Evolutionary conservation across 2,113 vertebrate species (phyloP), one percentile per base, ranked within the genome.

Genomic region (Fregetta grallaria): DNA sequence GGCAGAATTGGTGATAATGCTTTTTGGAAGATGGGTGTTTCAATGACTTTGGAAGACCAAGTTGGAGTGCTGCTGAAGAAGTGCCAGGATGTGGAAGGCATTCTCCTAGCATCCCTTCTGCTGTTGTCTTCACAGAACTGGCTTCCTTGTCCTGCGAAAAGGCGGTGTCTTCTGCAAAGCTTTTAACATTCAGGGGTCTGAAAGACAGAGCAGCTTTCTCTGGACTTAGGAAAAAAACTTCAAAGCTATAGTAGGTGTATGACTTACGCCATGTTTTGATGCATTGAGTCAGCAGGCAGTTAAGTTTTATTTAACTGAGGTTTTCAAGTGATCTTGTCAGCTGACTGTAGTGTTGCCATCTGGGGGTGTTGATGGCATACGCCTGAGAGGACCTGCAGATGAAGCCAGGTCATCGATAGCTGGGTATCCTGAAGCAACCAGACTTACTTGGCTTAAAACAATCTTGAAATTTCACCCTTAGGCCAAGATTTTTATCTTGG

Each of bases 401-500:
- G 71, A 66, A 75, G 58, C 4, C 0, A 7, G 56, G 66, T 29
- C 80, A 78, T 9, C 4, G 1, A 38, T 50, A 44, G 63, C 68
- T 70, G 13, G 21, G 13, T 77, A 25, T 81, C 85, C 66, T 23
- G 44, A 52, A 90, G 49, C 47, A 93, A 56, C 32, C 50, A 1
- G 16, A 7, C 67, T 76, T 47, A 45, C 38, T 93, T 86, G 38
- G 52, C 63, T 90, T 83, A 30, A 71, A 91, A 63, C 45, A 62
- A 14, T 59, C 81, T 70, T 55, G 58, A 49, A 83, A 40, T 12
- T 72, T 81, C 38, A 71, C 59, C 93, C 77, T 55, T 44, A 47
- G 90, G 88, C 55, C 67, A 40, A 52, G 90, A 85, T 91, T 80
- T 52, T 86, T 84, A 67, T 84, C 72, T 62, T 59, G 68, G 56